Evolutionary conservation across 2,113 vertebrate genomes (phyloP).

Genomic region (Pavo muticus): DNA sequence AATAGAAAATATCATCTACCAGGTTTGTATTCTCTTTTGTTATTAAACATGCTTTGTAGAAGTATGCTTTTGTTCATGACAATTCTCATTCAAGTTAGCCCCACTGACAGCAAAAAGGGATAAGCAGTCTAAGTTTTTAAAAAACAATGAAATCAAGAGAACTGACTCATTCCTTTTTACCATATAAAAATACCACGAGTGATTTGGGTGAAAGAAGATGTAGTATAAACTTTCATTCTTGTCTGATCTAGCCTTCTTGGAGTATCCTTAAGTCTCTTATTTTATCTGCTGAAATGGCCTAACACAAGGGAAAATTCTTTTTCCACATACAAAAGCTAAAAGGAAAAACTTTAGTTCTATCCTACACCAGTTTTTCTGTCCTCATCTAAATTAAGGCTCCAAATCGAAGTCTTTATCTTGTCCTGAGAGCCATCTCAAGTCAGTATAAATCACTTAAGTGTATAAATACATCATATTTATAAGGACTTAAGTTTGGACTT

Average conservation of each 20-base stretch:
- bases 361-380: not conserved
- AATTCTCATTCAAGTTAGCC: not conserved
- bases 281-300: not conserved
- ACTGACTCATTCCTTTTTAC: not conserved
- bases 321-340: not conserved
- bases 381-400: not conserved
- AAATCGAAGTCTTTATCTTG: not conserved
- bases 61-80: not conserved
- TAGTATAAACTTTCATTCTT: not conserved
- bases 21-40: not conserved
- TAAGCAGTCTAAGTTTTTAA: not conserved
- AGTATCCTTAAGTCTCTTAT: not conserved
- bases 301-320: not conserved
- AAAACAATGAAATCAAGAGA: not conserved
- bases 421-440: not conserved
- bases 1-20: not conserved
- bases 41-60: not conserved
- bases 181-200: not conserved
- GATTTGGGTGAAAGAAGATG: not conserved
- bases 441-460: not conserved
- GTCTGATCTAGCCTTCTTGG: not conserved
- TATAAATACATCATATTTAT: not conserved
- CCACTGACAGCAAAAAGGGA: not conserved
- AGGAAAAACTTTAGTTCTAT: not conserved
- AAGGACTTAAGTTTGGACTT: not conserved